Conservation (phyloP, 37 sponge, comb jelly and placozoan species). For the Corticium candelabrum region DNA sequence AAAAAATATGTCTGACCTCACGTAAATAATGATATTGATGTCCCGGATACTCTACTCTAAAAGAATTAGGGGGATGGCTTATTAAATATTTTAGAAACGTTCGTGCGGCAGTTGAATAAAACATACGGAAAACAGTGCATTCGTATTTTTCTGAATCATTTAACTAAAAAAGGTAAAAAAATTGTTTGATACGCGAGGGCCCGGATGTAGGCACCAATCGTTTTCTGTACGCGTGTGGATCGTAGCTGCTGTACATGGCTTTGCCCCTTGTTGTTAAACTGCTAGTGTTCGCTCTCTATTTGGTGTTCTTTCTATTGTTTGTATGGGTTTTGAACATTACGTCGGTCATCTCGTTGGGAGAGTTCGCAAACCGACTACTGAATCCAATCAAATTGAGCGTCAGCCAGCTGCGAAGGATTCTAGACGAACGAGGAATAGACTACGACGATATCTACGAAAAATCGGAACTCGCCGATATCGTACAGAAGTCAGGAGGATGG, state of each 20-base stretch:
- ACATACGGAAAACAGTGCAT: too few species aligned
- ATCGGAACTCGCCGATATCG: not conserved
- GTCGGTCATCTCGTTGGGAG: not conserved
- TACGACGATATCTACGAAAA: not conserved
- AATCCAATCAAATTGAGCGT: not conserved
- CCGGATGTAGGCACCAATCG: too few species aligned
- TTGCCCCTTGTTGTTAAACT: not conserved
- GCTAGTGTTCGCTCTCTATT: not conserved
- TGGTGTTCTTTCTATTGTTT: not conserved
- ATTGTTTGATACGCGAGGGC: too few species aligned
- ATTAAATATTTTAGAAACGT: too few species aligned
- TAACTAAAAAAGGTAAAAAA: too few species aligned
- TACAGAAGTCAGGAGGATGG: not conserved
- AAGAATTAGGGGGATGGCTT: too few species aligned
- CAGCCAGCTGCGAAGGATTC: not conserved
- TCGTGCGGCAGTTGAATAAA: too few species aligned
- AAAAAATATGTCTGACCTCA: too few species aligned
- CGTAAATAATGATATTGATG: too few species aligned
- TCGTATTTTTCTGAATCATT: too few species aligned
- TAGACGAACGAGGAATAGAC: not conserved
- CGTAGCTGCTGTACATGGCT: not conserved
- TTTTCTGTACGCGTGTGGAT: too few species aligned
- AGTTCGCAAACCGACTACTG: not conserved
- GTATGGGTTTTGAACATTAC: not conserved
- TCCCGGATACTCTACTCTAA: too few species aligned